Base-by-base conservation (phyloP, 2,888 invertebrate species). In the Ditylenchus weischeri region DNA sequence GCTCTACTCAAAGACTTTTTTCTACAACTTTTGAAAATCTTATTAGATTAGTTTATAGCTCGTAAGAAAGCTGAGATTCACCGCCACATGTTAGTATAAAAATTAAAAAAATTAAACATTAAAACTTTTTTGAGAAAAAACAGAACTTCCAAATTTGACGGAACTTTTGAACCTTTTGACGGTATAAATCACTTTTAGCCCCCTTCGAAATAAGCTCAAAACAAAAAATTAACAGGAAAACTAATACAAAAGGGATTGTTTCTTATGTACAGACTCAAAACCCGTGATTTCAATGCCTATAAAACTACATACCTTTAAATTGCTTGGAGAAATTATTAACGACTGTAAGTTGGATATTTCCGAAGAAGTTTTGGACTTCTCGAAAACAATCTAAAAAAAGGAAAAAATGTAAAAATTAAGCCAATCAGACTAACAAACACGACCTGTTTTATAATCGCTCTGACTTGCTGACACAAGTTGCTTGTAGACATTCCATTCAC, bases 401-500 rank as follows among this genome's bases (percentile, higher is more conserved):
- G 13, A 21, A 54, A 15, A 11, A 54, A 11, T 54, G 11, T 23
- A 54, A n/a, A 54, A 15, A 29, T 10, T 54, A 15, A 7, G 15
- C 15, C 43, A 18, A 54, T 54, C n/a, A 21, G 21, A 50, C 50
- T 50, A 21, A 2, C 18, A 11, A 29, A 54, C 7, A 10, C 54
- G 29, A 54, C 54, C 54, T 54, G 54, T 29, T 54, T 54, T 54
- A 54, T 18, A 2, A 54, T 29, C 21, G 15, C 54, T 54, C n/a
- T 54, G 54, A 54, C 54, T 23, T 54, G 54, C 54, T 11, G 23
- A 23, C n/a, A 29, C 23, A 54, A 29, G n/a, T 29, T 54, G 54
- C 10, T 54, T 11, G 54, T n/a, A 23, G 54, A 54, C 54, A 54
- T 54, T 54, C 54, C 54, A 29, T 54, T 29, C 54, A 54, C 29